Evolutionary conservation across 1,140 invertebrate genomes (phyloP).

Genomic region (Heliconius congener): DNA sequence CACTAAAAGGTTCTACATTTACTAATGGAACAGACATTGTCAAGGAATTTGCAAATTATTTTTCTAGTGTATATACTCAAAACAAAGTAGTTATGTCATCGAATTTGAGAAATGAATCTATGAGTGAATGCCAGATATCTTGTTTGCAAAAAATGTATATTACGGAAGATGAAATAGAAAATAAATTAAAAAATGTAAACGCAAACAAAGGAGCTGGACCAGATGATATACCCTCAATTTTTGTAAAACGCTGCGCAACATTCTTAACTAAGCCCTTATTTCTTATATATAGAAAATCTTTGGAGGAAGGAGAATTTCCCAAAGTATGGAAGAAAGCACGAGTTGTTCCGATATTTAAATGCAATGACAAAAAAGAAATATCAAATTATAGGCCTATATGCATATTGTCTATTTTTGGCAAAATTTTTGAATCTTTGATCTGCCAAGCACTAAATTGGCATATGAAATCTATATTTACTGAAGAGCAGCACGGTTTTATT

Average conservation of each 20-base stretch:
- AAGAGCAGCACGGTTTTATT: conserved; percentile 40
- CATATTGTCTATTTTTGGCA: conserved; percentile 28
- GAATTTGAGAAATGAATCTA: too few species aligned
- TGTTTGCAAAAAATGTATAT: not conserved
- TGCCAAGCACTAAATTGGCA: conserved; percentile 21
- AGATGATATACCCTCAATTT: conserved; percentile 36
- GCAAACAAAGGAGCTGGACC: conserved; percentile 38
- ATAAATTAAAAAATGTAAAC: conserved; percentile 28
- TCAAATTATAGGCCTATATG: conserved; percentile 39
- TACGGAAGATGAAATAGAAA: conserved; percentile 4
- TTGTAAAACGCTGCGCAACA: conserved; percentile 30
- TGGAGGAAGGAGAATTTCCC: too few species aligned
- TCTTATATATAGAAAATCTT: conserved; percentile 21
- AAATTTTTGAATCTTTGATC: conserved; percentile 35
- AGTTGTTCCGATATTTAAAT: conserved; percentile 40
- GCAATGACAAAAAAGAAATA: conserved; percentile 13
- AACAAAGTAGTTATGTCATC: not conserved
- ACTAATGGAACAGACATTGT: not conserved
- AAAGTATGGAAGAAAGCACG: conserved; percentile 28
- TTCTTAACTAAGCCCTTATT: conserved; percentile 28
- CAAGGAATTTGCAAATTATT: conserved; percentile 25
- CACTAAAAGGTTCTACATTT: conserved; percentile 4
- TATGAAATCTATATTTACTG: conserved; percentile 16
- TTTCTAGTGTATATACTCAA: conserved; percentile 19
- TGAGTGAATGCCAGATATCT: too few species aligned